A percentile compares a stretch with the other conserved stretches of the same genome.
phyloP scores from a whole-genome alignment of 2,113 vertebrate genomes.

The Tricholaema leucomelas region DNA sequence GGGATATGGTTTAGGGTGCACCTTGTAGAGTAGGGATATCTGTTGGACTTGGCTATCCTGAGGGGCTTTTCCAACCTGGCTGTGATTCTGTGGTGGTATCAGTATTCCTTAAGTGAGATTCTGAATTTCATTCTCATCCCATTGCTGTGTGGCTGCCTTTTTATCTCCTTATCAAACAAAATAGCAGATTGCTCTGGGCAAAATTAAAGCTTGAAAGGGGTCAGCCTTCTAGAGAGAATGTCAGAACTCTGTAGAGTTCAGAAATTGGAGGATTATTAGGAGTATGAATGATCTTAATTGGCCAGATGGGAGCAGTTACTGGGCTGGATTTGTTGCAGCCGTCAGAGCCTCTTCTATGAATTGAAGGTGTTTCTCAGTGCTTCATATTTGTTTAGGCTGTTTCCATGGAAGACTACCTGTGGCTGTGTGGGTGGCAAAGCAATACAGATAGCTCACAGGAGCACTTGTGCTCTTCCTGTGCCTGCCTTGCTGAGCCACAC shows the following conservation, averaged over 20 bases:
- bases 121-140: neutral
- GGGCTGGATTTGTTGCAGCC: neutral
- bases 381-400: neutral
- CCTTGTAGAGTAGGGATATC: too few species aligned
- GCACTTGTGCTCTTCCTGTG: neutral
- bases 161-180: neutral
- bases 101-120: neutral
- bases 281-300: neutral
- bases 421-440: neutral
- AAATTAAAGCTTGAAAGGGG: neutral
- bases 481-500: neutral
- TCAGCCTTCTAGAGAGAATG: neutral
- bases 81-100: neutral
- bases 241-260: neutral
- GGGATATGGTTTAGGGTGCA: too few species aligned
- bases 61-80: too few species aligned
- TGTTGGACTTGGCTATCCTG: too few species aligned
- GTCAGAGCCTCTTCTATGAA: neutral
- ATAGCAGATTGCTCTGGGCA: neutral
- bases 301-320: neutral
- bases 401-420: neutral
- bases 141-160: accelerated
- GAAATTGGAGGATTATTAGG: neutral
- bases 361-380: neutral
- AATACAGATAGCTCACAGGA: neutral